Conservation (phyloP, 2,797 vertebrate species). For the Chloroceryle amazona region DNA sequence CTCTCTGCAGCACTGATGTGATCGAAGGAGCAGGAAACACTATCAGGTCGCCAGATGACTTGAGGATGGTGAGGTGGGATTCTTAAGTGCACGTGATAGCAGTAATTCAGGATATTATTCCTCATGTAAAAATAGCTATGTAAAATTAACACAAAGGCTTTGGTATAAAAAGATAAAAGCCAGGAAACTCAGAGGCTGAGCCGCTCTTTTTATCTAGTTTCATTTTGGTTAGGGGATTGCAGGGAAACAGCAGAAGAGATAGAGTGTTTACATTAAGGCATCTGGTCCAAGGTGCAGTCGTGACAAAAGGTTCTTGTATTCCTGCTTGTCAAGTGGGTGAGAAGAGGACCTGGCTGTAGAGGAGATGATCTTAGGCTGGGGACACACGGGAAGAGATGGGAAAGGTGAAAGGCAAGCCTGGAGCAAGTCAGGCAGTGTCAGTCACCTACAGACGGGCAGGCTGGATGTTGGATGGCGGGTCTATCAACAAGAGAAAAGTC, state of each 20-base stretch:
- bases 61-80: constrained; percentile 70
- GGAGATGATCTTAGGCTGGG: not conserved
- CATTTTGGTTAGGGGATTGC: constrained; percentile 21
- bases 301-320: not conserved
- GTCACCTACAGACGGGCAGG: not conserved
- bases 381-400: not conserved
- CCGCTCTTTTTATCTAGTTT: constrained; percentile 58
- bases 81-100: constrained; percentile 47
- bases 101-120: constrained; percentile 72
- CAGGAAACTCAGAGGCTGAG: constrained; percentile 57
- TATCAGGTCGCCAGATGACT: constrained; percentile 68
- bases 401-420: not conserved
- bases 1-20: constrained; percentile 44
- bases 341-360: not conserved
- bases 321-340: not conserved
- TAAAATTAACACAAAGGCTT: constrained; percentile 74
- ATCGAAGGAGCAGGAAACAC: constrained; percentile 64
- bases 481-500: rapidly evolving
- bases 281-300: constrained; percentile 54
- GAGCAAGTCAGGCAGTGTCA: rapidly evolving
- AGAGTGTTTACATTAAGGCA: constrained; percentile 30
- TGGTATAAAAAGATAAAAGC: constrained; percentile 72
- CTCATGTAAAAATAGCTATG: constrained; percentile 68
- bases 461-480: not conserved
- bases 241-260: constrained; percentile 29